phyloP scores from a whole-genome alignment of 2,888 invertebrate genomes.

The Mythimna albipuncta region DNA sequence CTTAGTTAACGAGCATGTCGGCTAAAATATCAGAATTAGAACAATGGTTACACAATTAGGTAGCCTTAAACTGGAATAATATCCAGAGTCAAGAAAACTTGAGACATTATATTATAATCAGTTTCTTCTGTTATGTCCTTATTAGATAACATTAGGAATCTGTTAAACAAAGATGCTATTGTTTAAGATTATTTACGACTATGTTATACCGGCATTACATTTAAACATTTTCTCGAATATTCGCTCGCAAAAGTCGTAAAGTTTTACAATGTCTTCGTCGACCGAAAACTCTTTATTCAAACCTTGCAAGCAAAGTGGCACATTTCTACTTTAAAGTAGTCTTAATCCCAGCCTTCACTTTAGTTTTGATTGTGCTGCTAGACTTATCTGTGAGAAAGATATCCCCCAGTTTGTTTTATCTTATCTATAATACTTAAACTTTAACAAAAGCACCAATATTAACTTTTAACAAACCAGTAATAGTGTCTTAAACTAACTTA shows the following conservation, averaged over 20 bases:
- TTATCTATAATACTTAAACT: conserved; percentile 7
- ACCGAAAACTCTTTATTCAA: conserved; percentile 13
- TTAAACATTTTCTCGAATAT: conserved; percentile 49
- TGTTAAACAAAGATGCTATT: conserved; percentile 48
- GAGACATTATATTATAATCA: conserved; percentile 7
- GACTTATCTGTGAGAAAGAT: conserved; percentile 22
- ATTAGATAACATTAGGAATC: conserved; percentile 40
- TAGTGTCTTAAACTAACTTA: not conserved
- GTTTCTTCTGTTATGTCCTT: conserved; percentile 49
- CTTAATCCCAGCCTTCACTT: conserved; percentile 23
- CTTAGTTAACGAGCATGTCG: not conserved
- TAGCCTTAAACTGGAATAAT: not conserved
- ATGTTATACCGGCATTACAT: conserved; percentile 43
- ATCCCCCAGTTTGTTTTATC: conserved; percentile 23
- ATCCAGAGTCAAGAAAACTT: conserved; percentile 2
- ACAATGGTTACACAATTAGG: not conserved
- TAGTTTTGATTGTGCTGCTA: conserved; percentile 27
- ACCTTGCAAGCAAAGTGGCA: conserved; percentile 18
- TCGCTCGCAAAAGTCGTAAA: not conserved
- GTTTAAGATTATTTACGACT: conserved; percentile 31
- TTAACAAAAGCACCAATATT: conserved; percentile 16
- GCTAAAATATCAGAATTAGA: conserved; percentile 15
- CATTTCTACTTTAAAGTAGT: conserved; percentile 12
- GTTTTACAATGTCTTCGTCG: not conserved
- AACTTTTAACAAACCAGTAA: not conserved